Base-by-base conservation (phyloP, 2,888 invertebrate species). In the Cosmopolites sordidus region DNA sequence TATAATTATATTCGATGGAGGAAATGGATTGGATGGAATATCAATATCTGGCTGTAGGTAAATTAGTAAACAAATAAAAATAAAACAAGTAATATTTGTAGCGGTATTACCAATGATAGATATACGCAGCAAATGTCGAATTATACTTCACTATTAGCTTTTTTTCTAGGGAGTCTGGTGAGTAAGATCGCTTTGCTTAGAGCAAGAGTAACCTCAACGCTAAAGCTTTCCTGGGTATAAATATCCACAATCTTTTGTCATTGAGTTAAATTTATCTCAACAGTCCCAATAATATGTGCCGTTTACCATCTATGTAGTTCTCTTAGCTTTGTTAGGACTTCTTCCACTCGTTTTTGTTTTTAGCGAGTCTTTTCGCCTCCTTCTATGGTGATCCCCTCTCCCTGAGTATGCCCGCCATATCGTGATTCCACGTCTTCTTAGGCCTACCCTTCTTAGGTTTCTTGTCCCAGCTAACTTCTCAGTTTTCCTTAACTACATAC, bases 181-280 rank as follows among this genome's bases (percentile, higher is more conserved):
- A 95, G 75, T 86, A 95, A 91, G 70, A 95, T 96, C 1, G 95
- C 95, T 52, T 93, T 82, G 75, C 94, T 95, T 6, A 95, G 94
- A 1, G 95, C 92, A 8, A 93, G 86, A 66, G 94, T 88, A 0
- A 95, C 95, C 74, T 95, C 93, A 52, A 90, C 82, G 16, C 92
- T 83, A 76, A 95, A 96, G 54, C 92, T 80, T 72, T 92, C 92
- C 75, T 92, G 91, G 48, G 93, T 95, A 70, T 95, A 95, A 66
- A 92, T 86, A 76, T 94, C 93, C 16, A 95, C 94, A 5, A 95
- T 94, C 8, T 95, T 95, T 75, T 92, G 92, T 1, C 95, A 94
- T 59, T 96, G 81, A 75, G 92, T 93, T 58, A 92, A 77, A 69
- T 91, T 89, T 0, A 94, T 94, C 3, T 95, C 95, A 1, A 94